These are phyloP conservation scores for Brachypterus glaber DNA, from an alignment of 2,888 invertebrate genomes.

Conservation along the genomic window DNA sequence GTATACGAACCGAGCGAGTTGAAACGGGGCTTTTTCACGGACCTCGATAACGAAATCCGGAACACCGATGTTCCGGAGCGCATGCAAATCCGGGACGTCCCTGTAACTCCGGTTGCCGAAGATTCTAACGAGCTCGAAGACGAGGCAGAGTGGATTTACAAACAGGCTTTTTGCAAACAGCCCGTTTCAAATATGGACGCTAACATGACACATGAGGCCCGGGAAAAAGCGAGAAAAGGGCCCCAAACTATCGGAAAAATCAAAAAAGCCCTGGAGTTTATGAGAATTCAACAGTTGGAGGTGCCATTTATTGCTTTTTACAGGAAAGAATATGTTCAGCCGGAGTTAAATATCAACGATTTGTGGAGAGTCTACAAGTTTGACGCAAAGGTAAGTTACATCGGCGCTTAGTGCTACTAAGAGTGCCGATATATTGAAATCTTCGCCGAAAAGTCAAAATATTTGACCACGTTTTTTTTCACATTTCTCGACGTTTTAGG, in stretches of 20 bases:
- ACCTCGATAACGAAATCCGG: slow-evolving; percentile 83
- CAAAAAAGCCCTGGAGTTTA: slow-evolving; percentile 87
- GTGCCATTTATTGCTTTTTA: slow-evolving; percentile 99
- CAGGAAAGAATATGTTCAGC: slow-evolving; percentile 93
- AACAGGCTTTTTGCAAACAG: slow-evolving; percentile 76
- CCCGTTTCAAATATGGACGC: slow-evolving; percentile 72
- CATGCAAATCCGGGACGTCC: slow-evolving; percentile 82
- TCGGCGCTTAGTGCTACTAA: too few relatives aligned
- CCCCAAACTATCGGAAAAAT: slow-evolving; percentile 78
- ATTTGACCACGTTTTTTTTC: too few relatives aligned
- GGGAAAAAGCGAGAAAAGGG: slow-evolving; percentile 52
- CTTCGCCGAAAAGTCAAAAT: too few relatives aligned
- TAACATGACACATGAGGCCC: slow-evolving; percentile 43
- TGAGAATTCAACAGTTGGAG: slow-evolving; percentile 90
- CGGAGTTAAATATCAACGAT: slow-evolving; percentile 88
- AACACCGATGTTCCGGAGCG: slow-evolving; percentile 85
- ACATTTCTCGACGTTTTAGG: too few relatives aligned
- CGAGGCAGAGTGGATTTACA: slow-evolving; percentile 97
- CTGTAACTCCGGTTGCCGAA: slow-evolving; percentile 72
- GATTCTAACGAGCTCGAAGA: slow-evolving; percentile 82
- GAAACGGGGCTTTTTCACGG: slow-evolving; percentile 92
- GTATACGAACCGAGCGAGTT: slow-evolving; percentile 96
- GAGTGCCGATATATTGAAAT: too few relatives aligned
- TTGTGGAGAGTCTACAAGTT: slow-evolving; percentile 96
- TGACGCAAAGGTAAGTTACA: slow-evolving; percentile 79